Evolutionary conservation across 2,113 vertebrate species (phyloP).

Genomic region (Vulpes vulpes): DNA sequence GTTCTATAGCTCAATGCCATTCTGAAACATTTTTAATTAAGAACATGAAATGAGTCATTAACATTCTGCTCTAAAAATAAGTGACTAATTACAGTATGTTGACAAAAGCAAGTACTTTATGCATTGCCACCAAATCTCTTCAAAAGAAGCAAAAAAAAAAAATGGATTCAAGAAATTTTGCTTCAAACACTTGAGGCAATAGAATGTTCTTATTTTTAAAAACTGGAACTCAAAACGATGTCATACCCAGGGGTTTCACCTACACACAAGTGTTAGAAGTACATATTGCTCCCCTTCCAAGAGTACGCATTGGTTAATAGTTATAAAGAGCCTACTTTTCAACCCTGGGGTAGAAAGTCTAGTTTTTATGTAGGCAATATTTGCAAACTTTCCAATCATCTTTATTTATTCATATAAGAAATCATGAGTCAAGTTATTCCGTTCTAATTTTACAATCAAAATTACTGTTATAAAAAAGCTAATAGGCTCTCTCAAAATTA

Average conservation of each 20-base stretch:
- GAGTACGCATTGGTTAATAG: neutral
- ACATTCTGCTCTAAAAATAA: slow-evolving; percentile 66
- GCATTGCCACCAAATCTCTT: neutral
- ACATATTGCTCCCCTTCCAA: neutral
- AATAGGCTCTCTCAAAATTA: neutral
- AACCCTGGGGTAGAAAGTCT: neutral
- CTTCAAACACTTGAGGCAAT: neutral
- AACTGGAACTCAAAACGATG: neutral
- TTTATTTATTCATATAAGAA: slow-evolving; percentile 39
- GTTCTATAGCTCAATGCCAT: slow-evolving; percentile 43
- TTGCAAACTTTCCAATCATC: neutral
- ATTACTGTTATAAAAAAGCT: neutral
- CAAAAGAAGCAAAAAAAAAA: neutral
- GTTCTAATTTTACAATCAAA: slow-evolving; percentile 38
- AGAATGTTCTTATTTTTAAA: neutral
- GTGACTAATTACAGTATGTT: slow-evolving; percentile 43
- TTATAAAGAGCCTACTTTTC: neutral
- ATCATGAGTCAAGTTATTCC: neutral
- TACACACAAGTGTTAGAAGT: neutral
- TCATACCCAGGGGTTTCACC: accelerated
- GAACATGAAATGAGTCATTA: slow-evolving; percentile 71
- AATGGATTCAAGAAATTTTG: neutral
- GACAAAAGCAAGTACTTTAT: slow-evolving; percentile 63
- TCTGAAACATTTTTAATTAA: slow-evolving; percentile 68
- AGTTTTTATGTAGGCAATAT: neutral